Evolutionary conservation across 2,113 vertebrate genomes (phyloP).

Genomic region (Tringa solitaria): DNA sequence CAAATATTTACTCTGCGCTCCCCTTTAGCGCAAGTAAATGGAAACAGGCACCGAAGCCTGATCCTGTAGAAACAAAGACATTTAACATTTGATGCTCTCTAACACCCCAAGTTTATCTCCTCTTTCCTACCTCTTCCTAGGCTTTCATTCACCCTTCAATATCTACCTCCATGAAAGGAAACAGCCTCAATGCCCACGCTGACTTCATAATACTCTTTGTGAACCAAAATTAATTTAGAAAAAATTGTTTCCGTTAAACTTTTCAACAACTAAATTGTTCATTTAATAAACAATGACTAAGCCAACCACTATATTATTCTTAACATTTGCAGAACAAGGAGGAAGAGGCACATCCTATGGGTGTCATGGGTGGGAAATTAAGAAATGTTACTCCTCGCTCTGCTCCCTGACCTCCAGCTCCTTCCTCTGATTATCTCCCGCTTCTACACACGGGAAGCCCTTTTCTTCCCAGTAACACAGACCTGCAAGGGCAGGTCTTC

Average conservation of each 20-base stretch:
- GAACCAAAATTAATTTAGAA: background rate
- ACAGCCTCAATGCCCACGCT: background rate
- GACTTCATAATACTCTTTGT: background rate
- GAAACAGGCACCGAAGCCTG: background rate
- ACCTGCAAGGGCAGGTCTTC: background rate
- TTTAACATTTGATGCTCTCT: background rate
- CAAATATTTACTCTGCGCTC: background rate
- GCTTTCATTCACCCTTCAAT: background rate
- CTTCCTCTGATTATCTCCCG: background rate
- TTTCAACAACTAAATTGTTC: background rate
- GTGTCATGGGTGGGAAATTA: background rate
- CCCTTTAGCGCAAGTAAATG: background rate
- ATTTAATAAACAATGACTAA: background rate
- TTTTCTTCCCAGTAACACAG: background rate
- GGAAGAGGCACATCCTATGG: background rate
- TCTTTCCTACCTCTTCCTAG: background rate
- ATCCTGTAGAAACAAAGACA: background rate
- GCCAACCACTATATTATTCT: background rate
- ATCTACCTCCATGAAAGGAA: background rate
- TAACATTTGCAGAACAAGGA: background rate
- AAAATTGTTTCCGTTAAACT: background rate
- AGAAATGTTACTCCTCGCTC: background rate
- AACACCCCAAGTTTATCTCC: accelerated
- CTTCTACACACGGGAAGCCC: background rate
- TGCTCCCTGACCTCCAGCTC: background rate